phyloP scores from a whole-genome alignment of 2,888 invertebrate species.

The Chaetogeoica ovagalla region DNA sequence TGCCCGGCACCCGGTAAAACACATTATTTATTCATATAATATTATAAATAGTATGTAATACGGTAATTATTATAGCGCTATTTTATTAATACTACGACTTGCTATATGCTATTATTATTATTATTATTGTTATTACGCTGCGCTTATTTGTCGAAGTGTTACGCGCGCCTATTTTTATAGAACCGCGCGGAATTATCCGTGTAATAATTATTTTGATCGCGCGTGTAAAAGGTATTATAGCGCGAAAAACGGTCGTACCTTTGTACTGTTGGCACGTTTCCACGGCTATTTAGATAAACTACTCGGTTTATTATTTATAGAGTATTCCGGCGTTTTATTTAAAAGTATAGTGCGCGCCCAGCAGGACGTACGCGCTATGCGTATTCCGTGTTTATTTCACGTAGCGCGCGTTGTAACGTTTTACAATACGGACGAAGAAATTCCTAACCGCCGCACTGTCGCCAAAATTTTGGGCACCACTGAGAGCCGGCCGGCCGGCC shows the following conservation, averaged over 20 bases:
- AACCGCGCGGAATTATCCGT: neutral
- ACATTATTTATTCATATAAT: conserved; percentile 59
- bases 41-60: too few relatives aligned
- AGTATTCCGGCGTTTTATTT: neutral
- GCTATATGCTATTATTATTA: too few relatives aligned
- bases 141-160: neutral
- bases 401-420: neutral
- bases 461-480: conserved; percentile 45
- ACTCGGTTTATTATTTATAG: conserved; percentile 5
- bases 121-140: too few relatives aligned
- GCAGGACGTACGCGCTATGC: too few relatives aligned
- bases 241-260: conserved; percentile 34
- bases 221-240: neutral
- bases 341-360: too few relatives aligned
- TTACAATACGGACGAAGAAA: neutral
- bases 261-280: conserved; percentile 51
- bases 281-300: conserved; percentile 48
- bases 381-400: too few relatives aligned
- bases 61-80: neutral
- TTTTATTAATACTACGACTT: too few relatives aligned
- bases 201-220: neutral
- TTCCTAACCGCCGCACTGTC: conserved; percentile 27
- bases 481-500: conserved; percentile 12
- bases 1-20: conserved; percentile 80
- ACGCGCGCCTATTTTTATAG: too few relatives aligned